A percentile compares a stretch with the other conserved stretches of the same genome.
Evolutionary conservation across 2,113 vertebrate genomes (phyloP).

Genomic region (Daboia siamensis): DNA sequence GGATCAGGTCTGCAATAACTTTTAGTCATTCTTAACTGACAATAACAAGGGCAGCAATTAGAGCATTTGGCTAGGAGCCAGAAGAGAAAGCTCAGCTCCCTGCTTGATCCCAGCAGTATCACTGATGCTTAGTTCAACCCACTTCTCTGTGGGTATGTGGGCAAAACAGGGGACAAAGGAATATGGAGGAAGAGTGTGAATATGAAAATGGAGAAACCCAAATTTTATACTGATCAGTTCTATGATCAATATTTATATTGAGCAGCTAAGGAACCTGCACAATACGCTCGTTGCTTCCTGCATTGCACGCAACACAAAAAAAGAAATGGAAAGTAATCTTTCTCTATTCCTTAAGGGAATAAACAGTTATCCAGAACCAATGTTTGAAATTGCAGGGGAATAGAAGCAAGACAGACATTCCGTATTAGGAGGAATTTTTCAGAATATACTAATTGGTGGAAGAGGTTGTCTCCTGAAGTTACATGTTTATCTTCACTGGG

Average conservation of each 20-base stretch:
- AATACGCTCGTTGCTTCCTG: neutral
- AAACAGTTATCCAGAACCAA: neutral
- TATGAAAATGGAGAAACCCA: neutral
- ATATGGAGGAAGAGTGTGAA: neutral
- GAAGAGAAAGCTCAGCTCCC: neutral
- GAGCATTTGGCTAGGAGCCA: neutral
- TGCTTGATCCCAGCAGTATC: neutral
- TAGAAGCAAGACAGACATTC: neutral
- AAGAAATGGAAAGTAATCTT: neutral
- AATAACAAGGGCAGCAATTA: neutral
- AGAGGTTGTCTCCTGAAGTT: neutral
- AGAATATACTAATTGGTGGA: neutral
- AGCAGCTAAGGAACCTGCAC: neutral
- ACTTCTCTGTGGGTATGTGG: neutral
- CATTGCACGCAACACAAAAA: neutral
- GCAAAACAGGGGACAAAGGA: neutral
- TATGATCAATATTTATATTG: too few species aligned
- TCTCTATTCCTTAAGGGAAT: neutral
- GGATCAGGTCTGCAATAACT: neutral
- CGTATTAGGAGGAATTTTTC: neutral
- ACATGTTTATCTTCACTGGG: neutral
- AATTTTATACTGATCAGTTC: neutral
- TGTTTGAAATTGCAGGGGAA: neutral
- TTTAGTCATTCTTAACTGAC: neutral
- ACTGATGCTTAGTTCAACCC: neutral